Conservation (phyloP, 2,113 vertebrate genomes). For the Rhea americana region DNA sequence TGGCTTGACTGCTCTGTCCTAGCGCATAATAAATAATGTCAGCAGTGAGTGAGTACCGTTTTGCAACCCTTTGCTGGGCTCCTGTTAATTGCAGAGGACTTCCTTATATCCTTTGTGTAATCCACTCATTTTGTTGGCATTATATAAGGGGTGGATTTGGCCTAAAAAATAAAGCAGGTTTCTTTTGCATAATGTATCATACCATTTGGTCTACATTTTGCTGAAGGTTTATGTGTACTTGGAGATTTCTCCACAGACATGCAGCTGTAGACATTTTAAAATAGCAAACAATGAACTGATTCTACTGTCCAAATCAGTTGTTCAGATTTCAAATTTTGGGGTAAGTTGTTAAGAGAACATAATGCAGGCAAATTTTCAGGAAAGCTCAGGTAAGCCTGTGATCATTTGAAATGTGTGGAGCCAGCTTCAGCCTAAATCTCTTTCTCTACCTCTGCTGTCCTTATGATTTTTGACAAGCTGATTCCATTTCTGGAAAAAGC, state of each 20-base stretch:
- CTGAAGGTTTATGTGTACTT: constrained; percentile 52
- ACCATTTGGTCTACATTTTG: constrained; percentile 61
- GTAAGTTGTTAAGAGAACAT: not conserved
- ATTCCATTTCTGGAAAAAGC: constrained; percentile 42
- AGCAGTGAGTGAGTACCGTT: rapidly evolving
- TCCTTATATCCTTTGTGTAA: constrained; percentile 40
- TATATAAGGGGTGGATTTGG: constrained; percentile 17
- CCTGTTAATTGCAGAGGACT: constrained; percentile 8
- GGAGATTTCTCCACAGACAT: constrained; percentile 41
- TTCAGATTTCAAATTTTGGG: not conserved
- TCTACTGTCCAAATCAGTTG: constrained; percentile 34
- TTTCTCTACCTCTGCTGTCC: constrained; percentile 18
- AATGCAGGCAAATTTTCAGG: not conserved
- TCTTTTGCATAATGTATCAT: constrained; percentile 63
- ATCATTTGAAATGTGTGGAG: not conserved
- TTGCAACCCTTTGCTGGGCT: not conserved
- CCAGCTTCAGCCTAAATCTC: not conserved
- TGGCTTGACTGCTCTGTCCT: not conserved
- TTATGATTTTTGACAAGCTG: constrained; percentile 34
- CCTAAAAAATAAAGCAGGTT: constrained; percentile 55
- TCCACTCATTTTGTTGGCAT: constrained; percentile 44
- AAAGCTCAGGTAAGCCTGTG: constrained; percentile 22
- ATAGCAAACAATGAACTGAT: constrained; percentile 41
- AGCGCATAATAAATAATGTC: constrained; percentile 38
- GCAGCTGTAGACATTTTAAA: constrained; percentile 50